These are phyloP conservation scores for Rhopilema esculentum DNA, from an alignment of 30 jellyfish, hydroid and myxozoan genomes.

Conservation along the genomic window DNA sequence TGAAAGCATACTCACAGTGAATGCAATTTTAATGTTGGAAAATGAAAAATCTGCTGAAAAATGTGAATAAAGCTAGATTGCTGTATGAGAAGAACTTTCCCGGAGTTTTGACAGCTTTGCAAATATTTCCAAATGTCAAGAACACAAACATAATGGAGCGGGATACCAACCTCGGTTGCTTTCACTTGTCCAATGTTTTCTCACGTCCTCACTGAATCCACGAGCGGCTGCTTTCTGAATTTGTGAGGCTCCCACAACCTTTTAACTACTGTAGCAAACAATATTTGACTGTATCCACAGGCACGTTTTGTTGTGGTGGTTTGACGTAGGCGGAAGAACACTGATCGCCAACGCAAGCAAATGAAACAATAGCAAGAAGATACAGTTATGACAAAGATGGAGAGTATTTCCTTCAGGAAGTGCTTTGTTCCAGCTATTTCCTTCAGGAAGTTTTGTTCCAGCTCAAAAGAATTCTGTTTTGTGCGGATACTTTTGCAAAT, in stretches of 20 bases:
- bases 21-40: too few relatives aligned
- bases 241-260: background rate
- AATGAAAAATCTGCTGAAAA: too few relatives aligned
- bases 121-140: too few relatives aligned
- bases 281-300: background rate
- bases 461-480: background rate
- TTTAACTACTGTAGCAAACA: background rate
- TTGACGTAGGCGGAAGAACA: background rate
- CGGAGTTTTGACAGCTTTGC: too few relatives aligned
- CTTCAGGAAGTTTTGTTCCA: background rate
- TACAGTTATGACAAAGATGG: background rate
- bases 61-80: too few relatives aligned
- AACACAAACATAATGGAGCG: too few relatives aligned
- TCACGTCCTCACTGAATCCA: background rate
- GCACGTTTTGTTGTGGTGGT: background rate
- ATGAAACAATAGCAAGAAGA: background rate
- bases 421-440: background rate
- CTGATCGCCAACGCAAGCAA: background rate
- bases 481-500: background rate
- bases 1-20: too few relatives aligned
- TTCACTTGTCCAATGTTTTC: too few relatives aligned
- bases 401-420: background rate
- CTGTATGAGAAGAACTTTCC: too few relatives aligned
- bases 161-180: too few relatives aligned
- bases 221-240: background rate